A percentile compares a stretch with the other conserved stretches of the same genome.
Conservation (phyloP, 2,797 vertebrate species). For the Protosalanx chinensis region DNA sequence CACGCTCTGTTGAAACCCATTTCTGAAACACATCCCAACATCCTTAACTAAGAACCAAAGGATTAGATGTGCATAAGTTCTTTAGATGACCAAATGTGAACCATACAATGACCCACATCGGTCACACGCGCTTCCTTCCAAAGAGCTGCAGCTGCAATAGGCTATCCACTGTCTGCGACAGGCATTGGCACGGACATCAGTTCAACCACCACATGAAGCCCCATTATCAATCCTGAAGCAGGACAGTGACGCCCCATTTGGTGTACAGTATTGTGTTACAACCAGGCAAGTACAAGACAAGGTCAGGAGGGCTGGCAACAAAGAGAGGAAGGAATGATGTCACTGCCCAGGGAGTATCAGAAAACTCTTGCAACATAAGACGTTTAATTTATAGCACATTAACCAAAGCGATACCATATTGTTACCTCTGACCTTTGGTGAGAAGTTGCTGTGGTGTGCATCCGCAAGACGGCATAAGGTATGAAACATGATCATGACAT, state of each 20-base stretch:
- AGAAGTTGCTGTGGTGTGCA: slow-evolving; percentile 28
- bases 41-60: not conserved
- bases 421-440: slow-evolving; percentile 58
- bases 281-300: slow-evolving; percentile 33
- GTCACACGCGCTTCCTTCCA: slow-evolving; percentile 18
- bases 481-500: slow-evolving; percentile 30
- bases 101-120: slow-evolving; percentile 25
- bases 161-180: slow-evolving; percentile 32
- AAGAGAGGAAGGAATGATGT: slow-evolving; percentile 63
- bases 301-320: slow-evolving; percentile 55
- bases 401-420: slow-evolving; percentile 62
- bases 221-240: slow-evolving; percentile 31
- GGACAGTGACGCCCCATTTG: slow-evolving; percentile 46
- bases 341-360: slow-evolving; percentile 60
- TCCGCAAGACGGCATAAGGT: slow-evolving; percentile 38
- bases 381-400: slow-evolving; percentile 63
- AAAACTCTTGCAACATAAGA: slow-evolving; percentile 54
- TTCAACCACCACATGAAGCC: slow-evolving; percentile 36
- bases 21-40: not conserved
- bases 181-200: slow-evolving; percentile 44
- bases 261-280: slow-evolving; percentile 55
- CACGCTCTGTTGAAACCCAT: not conserved
- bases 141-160: slow-evolving; percentile 11
- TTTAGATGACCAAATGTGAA: slow-evolving; percentile 36
- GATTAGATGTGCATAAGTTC: not conserved